These are phyloP conservation scores for Zophobas atratus DNA, from an alignment of 1,140 invertebrate genomes.

Conservation along the genomic window DNA sequence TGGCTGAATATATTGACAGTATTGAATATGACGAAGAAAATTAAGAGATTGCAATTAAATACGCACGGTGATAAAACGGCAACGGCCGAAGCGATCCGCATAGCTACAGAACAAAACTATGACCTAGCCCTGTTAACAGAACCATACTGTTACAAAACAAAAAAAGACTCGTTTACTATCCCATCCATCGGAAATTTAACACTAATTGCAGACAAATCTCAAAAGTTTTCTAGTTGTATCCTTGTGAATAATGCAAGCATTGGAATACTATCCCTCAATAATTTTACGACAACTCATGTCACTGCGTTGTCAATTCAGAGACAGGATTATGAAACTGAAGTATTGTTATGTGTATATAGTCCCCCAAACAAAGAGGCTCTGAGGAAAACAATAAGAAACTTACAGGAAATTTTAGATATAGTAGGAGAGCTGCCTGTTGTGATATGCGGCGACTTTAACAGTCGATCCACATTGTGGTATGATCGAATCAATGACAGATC, in stretches of 20 bases:
- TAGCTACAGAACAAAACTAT: background rate
- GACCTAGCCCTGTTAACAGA: background rate
- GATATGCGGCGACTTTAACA: background rate
- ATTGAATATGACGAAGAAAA: background rate
- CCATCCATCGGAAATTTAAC: background rate
- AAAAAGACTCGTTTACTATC: no score
- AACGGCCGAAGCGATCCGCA: background rate
- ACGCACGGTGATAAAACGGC: background rate
- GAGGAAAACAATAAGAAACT: background rate
- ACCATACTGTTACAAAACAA: background rate
- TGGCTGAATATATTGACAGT: background rate
- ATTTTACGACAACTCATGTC: background rate
- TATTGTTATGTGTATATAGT: background rate
- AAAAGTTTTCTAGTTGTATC: constrained; percentile 3
- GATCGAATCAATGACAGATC: background rate
- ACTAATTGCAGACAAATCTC: background rate
- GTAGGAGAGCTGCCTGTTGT: background rate
- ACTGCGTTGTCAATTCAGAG: background rate
- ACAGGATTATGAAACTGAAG: background rate
- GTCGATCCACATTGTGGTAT: background rate
- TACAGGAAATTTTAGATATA: background rate
- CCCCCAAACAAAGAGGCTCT: background rate
- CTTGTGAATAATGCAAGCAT: background rate
- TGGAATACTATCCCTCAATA: background rate
- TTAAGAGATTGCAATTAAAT: background rate